Percentiles rank a stretch among this genome's conserved stretches.
These are phyloP conservation scores for Diabrotica balteata DNA, from an alignment of 2,888 invertebrate genomes.

Conservation along the genomic window DNA sequence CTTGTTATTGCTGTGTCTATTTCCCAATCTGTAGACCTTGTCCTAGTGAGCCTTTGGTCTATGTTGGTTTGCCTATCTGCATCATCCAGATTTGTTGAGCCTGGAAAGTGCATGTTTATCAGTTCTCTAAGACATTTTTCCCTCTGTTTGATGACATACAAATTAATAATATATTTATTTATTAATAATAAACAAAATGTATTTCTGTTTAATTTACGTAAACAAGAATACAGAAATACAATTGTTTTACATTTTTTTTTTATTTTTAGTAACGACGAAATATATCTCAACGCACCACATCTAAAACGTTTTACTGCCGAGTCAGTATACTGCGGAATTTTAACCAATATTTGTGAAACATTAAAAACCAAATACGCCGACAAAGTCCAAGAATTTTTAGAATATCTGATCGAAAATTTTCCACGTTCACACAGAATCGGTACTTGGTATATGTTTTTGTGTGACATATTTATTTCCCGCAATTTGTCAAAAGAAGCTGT, in stretches of 20 bases:
- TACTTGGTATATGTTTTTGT: conserved; percentile 46
- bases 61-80: no score
- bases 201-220: neutral
- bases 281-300: conserved; percentile 37
- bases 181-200: no score
- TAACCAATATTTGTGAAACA: conserved; percentile 39
- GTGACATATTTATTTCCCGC: no score
- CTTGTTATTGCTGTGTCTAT: no score
- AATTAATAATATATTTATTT: no score
- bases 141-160: no score
- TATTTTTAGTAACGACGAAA: conserved; percentile 20
- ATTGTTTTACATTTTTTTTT: neutral
- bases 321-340: conserved; percentile 37
- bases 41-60: no score
- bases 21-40: no score
- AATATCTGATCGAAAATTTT: conserved; percentile 44
- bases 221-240: no score
- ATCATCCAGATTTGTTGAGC: no score
- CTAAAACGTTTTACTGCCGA: conserved; percentile 48
- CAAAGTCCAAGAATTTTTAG: conserved; percentile 46
- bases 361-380: conserved; percentile 39
- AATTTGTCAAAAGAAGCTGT: neutral
- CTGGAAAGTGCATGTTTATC: no score
- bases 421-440: conserved; percentile 40
- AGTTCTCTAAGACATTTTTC: no score